A percentile compares a stretch with the other conserved stretches of the same genome.
Conservation (phyloP, 2,888 invertebrate genomes). For the Hypena proboscidalis region DNA sequence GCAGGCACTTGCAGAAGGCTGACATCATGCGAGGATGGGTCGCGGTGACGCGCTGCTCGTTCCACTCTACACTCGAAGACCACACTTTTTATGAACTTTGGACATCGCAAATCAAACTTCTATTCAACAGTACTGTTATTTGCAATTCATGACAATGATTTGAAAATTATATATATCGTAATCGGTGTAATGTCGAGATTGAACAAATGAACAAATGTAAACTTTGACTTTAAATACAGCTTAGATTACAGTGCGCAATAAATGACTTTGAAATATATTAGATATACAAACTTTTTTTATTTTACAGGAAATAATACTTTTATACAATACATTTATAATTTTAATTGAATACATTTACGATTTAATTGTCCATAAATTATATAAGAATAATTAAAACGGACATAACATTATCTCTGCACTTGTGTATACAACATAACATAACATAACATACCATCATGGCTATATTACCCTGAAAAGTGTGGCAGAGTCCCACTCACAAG, state of each 20-base stretch:
- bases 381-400: too few species aligned
- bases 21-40: slow-evolving; percentile 76
- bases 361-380: neutral
- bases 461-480: too few species aligned
- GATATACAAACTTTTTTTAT: neutral
- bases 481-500: too few species aligned
- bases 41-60: slow-evolving; percentile 49
- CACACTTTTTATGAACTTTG: slow-evolving; percentile 61
- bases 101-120: slow-evolving; percentile 44
- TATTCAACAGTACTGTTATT: slow-evolving; percentile 38
- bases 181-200: neutral
- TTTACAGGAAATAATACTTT: neutral
- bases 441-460: too few species aligned
- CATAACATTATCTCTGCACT: too few species aligned
- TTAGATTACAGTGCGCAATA: too few species aligned
- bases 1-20: slow-evolving; percentile 70
- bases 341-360: neutral
- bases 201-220: too few species aligned
- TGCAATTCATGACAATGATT: slow-evolving; percentile 21
- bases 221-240: too few species aligned
- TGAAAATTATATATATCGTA: neutral
- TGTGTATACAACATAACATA: too few species aligned
- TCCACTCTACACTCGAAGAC: slow-evolving; percentile 51
- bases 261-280: too few species aligned
- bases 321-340: neutral